Evolutionary conservation across 2,113 vertebrate genomes (phyloP).

Genomic region (Zingel zingel): DNA sequence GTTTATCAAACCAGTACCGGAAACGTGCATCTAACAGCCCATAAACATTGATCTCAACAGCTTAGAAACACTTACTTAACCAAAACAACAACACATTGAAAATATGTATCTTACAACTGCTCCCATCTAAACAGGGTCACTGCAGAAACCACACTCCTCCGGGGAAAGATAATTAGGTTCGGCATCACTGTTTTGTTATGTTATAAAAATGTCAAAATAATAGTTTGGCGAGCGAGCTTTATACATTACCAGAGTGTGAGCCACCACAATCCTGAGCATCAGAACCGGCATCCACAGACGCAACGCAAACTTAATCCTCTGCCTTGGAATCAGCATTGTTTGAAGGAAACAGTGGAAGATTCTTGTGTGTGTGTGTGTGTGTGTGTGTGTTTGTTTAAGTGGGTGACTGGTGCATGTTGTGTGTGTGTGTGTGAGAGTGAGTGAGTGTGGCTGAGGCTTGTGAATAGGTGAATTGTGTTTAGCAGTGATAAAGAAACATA

Average conservation of each 20-base stretch:
- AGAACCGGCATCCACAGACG: slow-evolving; percentile 95
- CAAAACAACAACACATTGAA: too few species aligned
- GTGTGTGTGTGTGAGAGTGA: background rate
- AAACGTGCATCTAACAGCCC: background rate
- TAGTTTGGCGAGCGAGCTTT: background rate
- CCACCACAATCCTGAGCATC: slow-evolving; percentile 95
- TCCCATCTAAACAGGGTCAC: background rate
- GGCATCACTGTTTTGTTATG: background rate
- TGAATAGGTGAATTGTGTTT: slow-evolving; percentile 13
- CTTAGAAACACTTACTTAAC: background rate
- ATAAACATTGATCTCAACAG: background rate
- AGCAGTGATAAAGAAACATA: slow-evolving; percentile 4
- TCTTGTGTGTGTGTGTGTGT: slow-evolving; percentile 21
- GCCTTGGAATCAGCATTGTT: slow-evolving; percentile 91
- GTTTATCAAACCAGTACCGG: background rate
- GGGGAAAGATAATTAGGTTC: background rate
- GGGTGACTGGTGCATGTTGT: slow-evolving; percentile 33
- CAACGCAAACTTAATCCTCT: slow-evolving; percentile 94
- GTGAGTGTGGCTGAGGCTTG: slow-evolving; percentile 2
- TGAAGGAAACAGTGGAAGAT: slow-evolving; percentile 15
- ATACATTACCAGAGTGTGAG: slow-evolving; percentile 89
- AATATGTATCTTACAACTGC: background rate
- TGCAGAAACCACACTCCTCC: background rate
- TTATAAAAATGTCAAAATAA: background rate
- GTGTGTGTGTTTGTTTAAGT: slow-evolving; percentile 43